These are phyloP conservation scores for Cotesia chilonis DNA, from an alignment of 1,140 invertebrate genomes.

Conservation along the genomic window DNA sequence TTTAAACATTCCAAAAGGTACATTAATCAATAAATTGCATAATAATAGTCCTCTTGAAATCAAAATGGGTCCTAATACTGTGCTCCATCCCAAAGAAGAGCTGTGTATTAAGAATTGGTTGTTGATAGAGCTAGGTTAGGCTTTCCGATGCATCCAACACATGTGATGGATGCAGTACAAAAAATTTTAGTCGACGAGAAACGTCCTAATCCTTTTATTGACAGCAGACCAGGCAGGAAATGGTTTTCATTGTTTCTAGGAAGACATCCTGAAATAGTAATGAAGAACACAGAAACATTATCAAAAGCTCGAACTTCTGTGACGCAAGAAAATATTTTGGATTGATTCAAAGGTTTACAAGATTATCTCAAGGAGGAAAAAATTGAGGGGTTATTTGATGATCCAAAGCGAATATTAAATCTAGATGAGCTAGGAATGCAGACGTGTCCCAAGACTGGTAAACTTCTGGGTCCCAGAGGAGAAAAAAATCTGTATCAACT, in stretches of 20 bases:
- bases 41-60: too few relatives aligned
- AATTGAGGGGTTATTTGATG: slow-evolving; percentile 35
- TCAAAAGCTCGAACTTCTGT: slow-evolving; percentile 48
- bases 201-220: slow-evolving; percentile 42
- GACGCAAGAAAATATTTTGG: slow-evolving; percentile 46
- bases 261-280: slow-evolving; percentile 50
- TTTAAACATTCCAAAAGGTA: too few relatives aligned
- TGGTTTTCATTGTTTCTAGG: slow-evolving; percentile 56
- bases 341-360: slow-evolving; percentile 45
- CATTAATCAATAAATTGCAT: too few relatives aligned
- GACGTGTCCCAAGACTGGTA: slow-evolving; percentile 51
- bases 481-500: slow-evolving; percentile 54
- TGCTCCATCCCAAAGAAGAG: too few relatives aligned
- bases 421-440: slow-evolving; percentile 53
- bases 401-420: slow-evolving; percentile 50
- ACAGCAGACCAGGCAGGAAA: slow-evolving; percentile 52
- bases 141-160: slow-evolving; percentile 53
- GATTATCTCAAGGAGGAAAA: slow-evolving; percentile 37
- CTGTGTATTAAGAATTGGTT: slow-evolving; percentile 49
- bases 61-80: too few relatives aligned
- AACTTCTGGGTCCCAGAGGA: slow-evolving; percentile 49
- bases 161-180: slow-evolving; percentile 54
- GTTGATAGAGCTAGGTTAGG: slow-evolving; percentile 50
- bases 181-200: slow-evolving; percentile 46
- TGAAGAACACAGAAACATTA: slow-evolving; percentile 51